Base-by-base conservation (phyloP, 2,888 invertebrate genomes). In the Aphidoletes aphidimyza region DNA sequence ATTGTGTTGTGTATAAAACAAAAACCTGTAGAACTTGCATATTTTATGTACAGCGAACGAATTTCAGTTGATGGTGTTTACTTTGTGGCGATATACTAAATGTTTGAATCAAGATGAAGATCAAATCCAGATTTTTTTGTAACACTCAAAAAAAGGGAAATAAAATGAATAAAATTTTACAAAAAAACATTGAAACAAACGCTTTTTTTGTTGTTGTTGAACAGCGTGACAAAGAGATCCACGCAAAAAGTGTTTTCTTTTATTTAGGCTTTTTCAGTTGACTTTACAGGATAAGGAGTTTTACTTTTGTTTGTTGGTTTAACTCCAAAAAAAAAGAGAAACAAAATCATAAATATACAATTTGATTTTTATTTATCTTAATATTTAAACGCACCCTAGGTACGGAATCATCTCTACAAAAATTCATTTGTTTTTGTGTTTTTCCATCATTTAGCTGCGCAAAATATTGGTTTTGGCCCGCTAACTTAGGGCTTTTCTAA, bases 251-350 rank as follows among this genome's bases (percentile, higher is more conserved):
- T 69, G n/a, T n/a, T n/a, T n/a, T n/a, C n/a, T n/a, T n/a, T 69
- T 69, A 69, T 69, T 69, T 69, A 69, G 69, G 69, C 69, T 69
- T n/a, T 54, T 54, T 26, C 2, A 11, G 26, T 69, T 69, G 69
- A 69, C 69, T 69, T 69, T 69, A 69, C 69, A 69, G 14, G 69
- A 69, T 69, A 30, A 69, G 30, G 69, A 30, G 69, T 30, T 14
- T 69, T 26, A 54, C 22, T 54, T 54, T 54, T 47, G n/a, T n/a
- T 47, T n/a, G 1, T 54, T 54, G 5, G 22, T 47, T 47, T n/a
- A n/a, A 22, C 26, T 54, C 26, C 54, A 54, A 54, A 22, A 22
- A 5, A 22, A 5, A 6, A 26, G 26, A 14, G n/a, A 8, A 22
- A 3, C 22, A 0, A 54, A 11, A 69, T 69, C 69, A 69, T 69